Evolutionary conservation across 2,797 vertebrate species (phyloP), one percentile per base, ranked within the genome.

Genomic region (Rousettus madagascariensis): DNA sequence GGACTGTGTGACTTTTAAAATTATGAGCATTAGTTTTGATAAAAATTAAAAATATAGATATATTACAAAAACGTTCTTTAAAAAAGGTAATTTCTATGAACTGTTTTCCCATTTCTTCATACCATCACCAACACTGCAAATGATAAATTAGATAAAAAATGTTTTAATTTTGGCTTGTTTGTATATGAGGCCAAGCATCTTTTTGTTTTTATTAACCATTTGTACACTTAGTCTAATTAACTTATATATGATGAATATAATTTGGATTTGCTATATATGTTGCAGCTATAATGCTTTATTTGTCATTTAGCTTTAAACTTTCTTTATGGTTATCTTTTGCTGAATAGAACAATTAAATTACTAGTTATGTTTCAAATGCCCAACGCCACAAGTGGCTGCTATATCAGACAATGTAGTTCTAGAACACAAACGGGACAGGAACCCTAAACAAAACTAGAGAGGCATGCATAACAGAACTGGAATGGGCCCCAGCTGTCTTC

Each of bases 61-160:
- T 41, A 63, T 30, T 61, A 72, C 53, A 82, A 92, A 94, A 95
- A 93, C 28, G 49, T 20, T 33, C 30, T 92, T 92, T 20, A 53
- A 49, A 93, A 88, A 17, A 61, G 43, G 24, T 72, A 66, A 91
- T 75, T 90, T 87, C 11, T 77, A n/a, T 71, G 30, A 53, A 93
- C 24, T 53, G 20, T 72, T 80, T 72, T n/a, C 28, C 38, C 33
- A 82, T 43, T 88, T 91, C 69, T 78, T 87, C 30, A 72, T 4
- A 72, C 24, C 41, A 51, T 74, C 71, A 78, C 41, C 3, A 38
- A 19, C 3, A 68, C 38, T 61, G 17, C n/a, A 63, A 26, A 85
- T 46, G 26, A 79, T 72, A 69, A 75, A 85, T 28, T 16, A 69
- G 46, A 66, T 9, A 84, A 41, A 66, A 78, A 53, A 24, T 26